A percentile compares a stretch with the other conserved stretches of the same genome.
phyloP scores from a whole-genome alignment of 2,888 invertebrate genomes.

The Cerastoderma edule region DNA sequence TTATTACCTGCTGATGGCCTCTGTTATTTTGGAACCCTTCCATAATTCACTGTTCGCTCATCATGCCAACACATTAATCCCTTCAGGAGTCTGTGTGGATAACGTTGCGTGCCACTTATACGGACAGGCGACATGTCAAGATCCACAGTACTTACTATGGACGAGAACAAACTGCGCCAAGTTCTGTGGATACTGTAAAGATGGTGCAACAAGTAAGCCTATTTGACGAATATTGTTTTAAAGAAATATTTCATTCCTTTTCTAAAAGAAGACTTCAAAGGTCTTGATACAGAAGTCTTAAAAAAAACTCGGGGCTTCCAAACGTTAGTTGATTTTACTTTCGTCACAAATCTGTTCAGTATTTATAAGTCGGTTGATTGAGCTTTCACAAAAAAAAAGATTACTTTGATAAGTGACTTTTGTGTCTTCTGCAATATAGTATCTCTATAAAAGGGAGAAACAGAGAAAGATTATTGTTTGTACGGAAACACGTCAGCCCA shows the following conservation, averaged over 20 bases:
- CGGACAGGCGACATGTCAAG: constrained; percentile 36
- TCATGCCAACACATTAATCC: too few relatives aligned
- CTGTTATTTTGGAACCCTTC: too few relatives aligned
- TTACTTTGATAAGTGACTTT: too few relatives aligned
- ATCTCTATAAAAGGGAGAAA: too few relatives aligned
- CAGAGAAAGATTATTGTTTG: too few relatives aligned
- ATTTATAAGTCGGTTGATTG: not conserved
- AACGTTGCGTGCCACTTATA: constrained; percentile 42
- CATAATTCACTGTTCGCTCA: too few relatives aligned
- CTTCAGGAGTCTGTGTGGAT: constrained; percentile 33
- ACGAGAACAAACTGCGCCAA: constrained; percentile 44
- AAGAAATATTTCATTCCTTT: not conserved
- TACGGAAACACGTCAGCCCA: too few relatives aligned
- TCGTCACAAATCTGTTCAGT: not conserved
- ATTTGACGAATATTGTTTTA: not conserved
- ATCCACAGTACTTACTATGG: constrained; percentile 52
- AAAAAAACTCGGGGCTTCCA: not conserved
- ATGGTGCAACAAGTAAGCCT: constrained; percentile 11
- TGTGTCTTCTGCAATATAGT: too few relatives aligned
- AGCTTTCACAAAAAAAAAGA: too few relatives aligned
- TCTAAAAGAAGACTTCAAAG: not conserved
- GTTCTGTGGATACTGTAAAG: constrained; percentile 39
- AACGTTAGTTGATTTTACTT: not conserved
- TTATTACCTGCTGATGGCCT: too few relatives aligned
- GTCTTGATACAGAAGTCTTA: not conserved